A percentile compares a stretch with the other conserved stretches of the same genome.
Evolutionary conservation across 2,888 invertebrate genomes (phyloP).

Genomic region (Schizaphis graminum): DNA sequence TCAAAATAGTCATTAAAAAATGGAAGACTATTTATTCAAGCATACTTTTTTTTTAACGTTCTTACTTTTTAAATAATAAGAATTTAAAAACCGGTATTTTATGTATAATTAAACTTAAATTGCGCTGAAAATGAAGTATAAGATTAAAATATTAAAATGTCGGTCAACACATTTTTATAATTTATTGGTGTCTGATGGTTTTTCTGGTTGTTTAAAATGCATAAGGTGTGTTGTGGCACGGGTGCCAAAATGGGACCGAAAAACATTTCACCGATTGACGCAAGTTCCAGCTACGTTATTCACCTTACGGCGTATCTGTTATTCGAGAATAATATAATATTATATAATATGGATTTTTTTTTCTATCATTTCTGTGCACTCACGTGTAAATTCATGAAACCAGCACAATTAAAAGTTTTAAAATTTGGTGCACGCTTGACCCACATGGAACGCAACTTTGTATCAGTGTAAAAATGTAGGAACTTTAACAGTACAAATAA

Average conservation of each 20-base stretch:
- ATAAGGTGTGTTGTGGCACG: background rate
- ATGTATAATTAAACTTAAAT: background rate
- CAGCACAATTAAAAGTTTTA: constrained; percentile 7
- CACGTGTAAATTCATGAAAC: constrained; percentile 11
- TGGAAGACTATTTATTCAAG: background rate
- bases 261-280: constrained; percentile 28
- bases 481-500: background rate
- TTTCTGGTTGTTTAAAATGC: constrained; percentile 39
- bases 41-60: background rate
- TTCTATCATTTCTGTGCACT: constrained; percentile 17
- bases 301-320: constrained; percentile 27
- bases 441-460: constrained; percentile 29
- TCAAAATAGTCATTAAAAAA: background rate
- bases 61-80: background rate
- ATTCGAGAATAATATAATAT: background rate
- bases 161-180: constrained; percentile 16
- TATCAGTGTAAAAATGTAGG: background rate
- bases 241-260: constrained; percentile 7
- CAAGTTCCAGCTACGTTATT: constrained; percentile 37
- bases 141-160: constrained; percentile 29
- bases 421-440: constrained; percentile 29
- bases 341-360: background rate
- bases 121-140: background rate
- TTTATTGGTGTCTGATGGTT: background rate
- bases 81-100: background rate